These are phyloP conservation scores for Pogonomyrmex californicus DNA, from an alignment of 1,140 invertebrate genomes.

Conservation along the genomic window DNA sequence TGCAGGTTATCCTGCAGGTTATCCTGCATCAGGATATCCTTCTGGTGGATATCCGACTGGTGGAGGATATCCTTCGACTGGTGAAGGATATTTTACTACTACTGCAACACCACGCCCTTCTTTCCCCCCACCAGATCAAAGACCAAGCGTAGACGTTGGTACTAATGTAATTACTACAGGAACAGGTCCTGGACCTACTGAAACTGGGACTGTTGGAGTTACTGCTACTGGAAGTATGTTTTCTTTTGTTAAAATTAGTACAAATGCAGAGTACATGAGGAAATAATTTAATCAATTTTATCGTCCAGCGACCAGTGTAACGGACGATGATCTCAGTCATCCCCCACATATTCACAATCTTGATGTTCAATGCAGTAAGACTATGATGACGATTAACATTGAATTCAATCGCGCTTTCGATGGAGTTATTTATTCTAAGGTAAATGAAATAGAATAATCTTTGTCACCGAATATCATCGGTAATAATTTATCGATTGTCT, in stretches of 20 bases:
- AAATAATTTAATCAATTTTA: constrained; percentile 26
- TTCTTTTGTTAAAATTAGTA: neutral
- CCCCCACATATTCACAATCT: constrained; percentile 92
- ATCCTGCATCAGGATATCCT: constrained; percentile 73
- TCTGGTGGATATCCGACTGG: neutral
- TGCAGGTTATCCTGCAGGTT: constrained; percentile 62
- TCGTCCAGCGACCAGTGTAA: neutral
- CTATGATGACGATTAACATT: constrained; percentile 94
- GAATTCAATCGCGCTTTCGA: constrained; percentile 93
- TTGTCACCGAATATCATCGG: neutral
- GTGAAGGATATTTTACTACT: constrained; percentile 11
- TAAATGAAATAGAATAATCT: constrained; percentile 69
- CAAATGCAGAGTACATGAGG: neutral
- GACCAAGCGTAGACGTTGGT: neutral
- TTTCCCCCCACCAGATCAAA: constrained; percentile 24
- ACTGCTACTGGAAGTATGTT: neutral
- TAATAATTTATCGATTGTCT: constrained; percentile 1
- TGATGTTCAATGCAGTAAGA: constrained; percentile 92
- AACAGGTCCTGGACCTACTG: neutral
- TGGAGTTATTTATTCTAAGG: constrained; percentile 94
- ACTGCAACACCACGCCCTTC: constrained; percentile 70
- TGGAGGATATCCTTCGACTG: constrained; percentile 5
- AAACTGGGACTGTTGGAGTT: neutral
- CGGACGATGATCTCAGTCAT: constrained; percentile 88
- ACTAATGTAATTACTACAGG: neutral